A percentile compares a stretch with the other conserved stretches of the same genome.
Evolutionary conservation across 2,888 invertebrate species (phyloP).

Genomic region (Drosophila lacicola): DNA sequence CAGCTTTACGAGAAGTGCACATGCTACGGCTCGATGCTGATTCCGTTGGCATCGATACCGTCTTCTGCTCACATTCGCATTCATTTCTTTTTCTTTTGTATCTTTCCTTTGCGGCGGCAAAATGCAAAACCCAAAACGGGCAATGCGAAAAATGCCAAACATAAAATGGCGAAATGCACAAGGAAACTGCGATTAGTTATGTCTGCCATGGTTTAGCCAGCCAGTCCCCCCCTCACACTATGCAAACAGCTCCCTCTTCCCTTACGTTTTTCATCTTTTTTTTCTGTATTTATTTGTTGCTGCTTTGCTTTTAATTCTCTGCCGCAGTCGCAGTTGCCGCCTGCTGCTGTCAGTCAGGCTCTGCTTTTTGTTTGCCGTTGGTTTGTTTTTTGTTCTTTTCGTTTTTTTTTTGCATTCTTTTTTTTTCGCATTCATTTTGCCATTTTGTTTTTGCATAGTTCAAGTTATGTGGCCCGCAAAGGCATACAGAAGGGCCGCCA

Average conservation of each 20-base stretch:
- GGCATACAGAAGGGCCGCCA: constrained; percentile 22
- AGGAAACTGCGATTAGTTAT: constrained; percentile 60
- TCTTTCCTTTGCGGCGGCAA: constrained; percentile 10
- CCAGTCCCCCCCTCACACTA: background rate
- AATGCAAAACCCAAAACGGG: constrained; percentile 44
- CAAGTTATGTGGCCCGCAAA: constrained; percentile 61
- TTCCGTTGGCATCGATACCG: constrained; percentile 12
- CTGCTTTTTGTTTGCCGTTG: constrained; percentile 44
- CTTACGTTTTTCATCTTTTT: constrained; percentile 4
- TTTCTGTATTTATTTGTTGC: constrained; percentile 1
- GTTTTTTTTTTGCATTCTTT: constrained; percentile 8
- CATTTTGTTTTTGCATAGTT: constrained; percentile 66
- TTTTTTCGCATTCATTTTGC: constrained; percentile 33
- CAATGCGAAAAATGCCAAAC: constrained; percentile 36
- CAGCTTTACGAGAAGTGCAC: constrained; percentile 9
- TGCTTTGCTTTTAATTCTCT: constrained; percentile 18
- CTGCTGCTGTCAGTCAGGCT: constrained; percentile 46
- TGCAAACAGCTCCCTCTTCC: background rate
- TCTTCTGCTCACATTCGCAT: background rate
- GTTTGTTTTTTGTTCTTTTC: constrained; percentile 15
- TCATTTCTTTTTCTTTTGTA: background rate
- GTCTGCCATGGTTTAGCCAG: constrained; percentile 31
- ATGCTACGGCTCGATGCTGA: constrained; percentile 1
- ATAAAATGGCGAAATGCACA: constrained; percentile 37
- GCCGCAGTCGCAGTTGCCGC: constrained; percentile 19